These are phyloP conservation scores for Spisula solida DNA, from an alignment of 2,888 invertebrate species.

Conservation along the genomic window DNA sequence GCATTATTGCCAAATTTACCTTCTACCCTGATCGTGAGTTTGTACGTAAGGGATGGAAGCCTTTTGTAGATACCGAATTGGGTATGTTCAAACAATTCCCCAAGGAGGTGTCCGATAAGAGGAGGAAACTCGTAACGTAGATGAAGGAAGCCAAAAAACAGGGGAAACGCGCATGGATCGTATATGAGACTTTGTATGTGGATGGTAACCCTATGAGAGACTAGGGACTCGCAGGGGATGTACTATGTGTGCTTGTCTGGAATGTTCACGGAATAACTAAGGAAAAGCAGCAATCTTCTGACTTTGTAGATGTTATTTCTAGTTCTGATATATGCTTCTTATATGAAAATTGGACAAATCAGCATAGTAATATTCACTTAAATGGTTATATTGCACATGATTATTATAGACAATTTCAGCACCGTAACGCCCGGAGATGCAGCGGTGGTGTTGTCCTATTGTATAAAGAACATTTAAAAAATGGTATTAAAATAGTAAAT, in stretches of 20 bases:
- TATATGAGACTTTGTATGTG: no score
- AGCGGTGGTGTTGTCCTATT: slow-evolving; percentile 37
- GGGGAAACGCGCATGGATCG: slow-evolving; percentile 46
- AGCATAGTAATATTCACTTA: slow-evolving; percentile 17
- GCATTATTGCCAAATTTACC: slow-evolving; percentile 56
- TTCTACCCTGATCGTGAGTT: slow-evolving; percentile 51
- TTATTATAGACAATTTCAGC: slow-evolving; percentile 34
- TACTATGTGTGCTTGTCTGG: slow-evolving; percentile 36
- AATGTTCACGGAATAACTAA: slow-evolving; percentile 46
- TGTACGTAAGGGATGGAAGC: no score
- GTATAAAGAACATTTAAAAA: slow-evolving; percentile 29
- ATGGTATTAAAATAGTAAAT: slow-evolving; percentile 48
- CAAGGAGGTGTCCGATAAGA: slow-evolving; percentile 39
- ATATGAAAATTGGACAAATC: slow-evolving; percentile 37
- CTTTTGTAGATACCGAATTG: slow-evolving; percentile 42
- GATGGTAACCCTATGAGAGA: no score
- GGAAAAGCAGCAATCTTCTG: slow-evolving; percentile 27
- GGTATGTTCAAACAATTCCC: no score
- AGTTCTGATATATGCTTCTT: slow-evolving; percentile 35
- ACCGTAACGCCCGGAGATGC: slow-evolving; percentile 28
- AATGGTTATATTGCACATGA: background rate
- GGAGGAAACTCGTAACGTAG: slow-evolving; percentile 33
- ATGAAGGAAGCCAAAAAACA: slow-evolving; percentile 29
- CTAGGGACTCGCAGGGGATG: no score
- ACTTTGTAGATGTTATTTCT: slow-evolving; percentile 28